These are phyloP conservation scores for Eupithecia inturbata DNA, from an alignment of 2,888 invertebrate species.

Conservation along the genomic window DNA sequence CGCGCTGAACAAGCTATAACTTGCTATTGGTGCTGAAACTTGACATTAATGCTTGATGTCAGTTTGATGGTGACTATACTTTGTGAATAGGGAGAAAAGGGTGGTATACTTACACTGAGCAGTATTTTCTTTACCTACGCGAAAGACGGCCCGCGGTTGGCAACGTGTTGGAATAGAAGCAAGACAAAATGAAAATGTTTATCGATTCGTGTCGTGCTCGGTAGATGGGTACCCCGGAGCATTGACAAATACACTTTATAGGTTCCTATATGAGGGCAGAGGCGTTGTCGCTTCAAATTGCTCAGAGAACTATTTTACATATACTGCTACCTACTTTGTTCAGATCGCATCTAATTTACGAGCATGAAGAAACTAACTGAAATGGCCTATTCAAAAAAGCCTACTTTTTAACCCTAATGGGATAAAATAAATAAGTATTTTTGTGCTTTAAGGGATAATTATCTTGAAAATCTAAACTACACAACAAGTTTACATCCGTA, in stretches of 20 bases:
- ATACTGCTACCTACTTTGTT: neutral
- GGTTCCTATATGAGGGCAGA: neutral
- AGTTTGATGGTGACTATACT: no score
- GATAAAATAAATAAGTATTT: no score
- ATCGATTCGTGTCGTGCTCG: slow-evolving; percentile 46
- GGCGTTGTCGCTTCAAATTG: neutral
- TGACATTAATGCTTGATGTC: no score
- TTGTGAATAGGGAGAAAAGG: no score
- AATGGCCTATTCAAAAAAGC: neutral
- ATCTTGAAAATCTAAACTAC: neutral
- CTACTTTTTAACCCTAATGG: no score
- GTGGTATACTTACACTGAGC: no score
- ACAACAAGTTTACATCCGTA: neutral
- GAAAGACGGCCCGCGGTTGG: slow-evolving; percentile 26
- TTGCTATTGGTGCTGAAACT: no score
- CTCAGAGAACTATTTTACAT: neutral
- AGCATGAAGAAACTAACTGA: neutral
- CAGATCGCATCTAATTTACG: neutral
- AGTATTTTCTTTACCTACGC: no score
- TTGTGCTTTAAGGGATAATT: no score
- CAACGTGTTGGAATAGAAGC: slow-evolving; percentile 25
- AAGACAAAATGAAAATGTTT: slow-evolving; percentile 48
- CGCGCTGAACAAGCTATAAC: no score
- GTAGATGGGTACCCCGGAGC: neutral
- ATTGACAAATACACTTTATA: slow-evolving; percentile 3